phyloP scores from a whole-genome alignment of 35 echinoderm and acorn worm species.

The Ptychodera flava region DNA sequence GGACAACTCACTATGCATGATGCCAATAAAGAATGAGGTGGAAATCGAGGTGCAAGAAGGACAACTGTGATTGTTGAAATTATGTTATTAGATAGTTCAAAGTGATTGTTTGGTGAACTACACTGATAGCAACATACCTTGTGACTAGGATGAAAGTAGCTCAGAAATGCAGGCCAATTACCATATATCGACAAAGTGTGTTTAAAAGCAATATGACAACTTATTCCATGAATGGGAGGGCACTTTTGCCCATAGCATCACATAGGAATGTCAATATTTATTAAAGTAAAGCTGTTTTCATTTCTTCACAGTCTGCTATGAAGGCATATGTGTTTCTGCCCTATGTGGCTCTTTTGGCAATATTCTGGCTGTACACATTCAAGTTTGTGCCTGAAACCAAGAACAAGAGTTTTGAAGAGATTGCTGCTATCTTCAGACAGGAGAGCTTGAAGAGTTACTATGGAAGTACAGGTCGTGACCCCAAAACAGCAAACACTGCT shows the following conservation, averaged over 20 bases:
- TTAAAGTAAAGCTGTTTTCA: constrained; percentile 5
- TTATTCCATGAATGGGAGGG: no score
- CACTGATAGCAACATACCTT: no score
- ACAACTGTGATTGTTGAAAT: no score
- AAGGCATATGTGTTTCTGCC: constrained; percentile 71
- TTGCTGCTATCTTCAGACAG: constrained; percentile 50
- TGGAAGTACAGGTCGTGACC: not conserved
- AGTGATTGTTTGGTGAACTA: no score
- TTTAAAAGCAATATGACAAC: no score
- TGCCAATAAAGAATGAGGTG: no score
- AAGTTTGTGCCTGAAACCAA: constrained; percentile 84
- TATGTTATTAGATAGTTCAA: no score
- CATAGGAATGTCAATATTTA: no score
- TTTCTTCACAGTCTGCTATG: constrained; percentile 41
- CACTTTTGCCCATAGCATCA: no score
- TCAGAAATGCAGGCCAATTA: not conserved
- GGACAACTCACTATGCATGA: no score
- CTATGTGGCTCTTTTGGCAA: constrained; percentile 50
- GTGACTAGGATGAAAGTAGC: not conserved
- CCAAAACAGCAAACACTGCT: not conserved
- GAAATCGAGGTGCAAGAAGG: no score
- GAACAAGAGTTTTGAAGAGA: constrained; percentile 92
- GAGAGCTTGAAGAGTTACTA: not conserved
- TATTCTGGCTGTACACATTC: constrained; percentile 79
- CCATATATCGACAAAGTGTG: no score